Evolutionary conservation across 2,888 invertebrate genomes (phyloP).

Genomic region (Limenitis camilla): DNA sequence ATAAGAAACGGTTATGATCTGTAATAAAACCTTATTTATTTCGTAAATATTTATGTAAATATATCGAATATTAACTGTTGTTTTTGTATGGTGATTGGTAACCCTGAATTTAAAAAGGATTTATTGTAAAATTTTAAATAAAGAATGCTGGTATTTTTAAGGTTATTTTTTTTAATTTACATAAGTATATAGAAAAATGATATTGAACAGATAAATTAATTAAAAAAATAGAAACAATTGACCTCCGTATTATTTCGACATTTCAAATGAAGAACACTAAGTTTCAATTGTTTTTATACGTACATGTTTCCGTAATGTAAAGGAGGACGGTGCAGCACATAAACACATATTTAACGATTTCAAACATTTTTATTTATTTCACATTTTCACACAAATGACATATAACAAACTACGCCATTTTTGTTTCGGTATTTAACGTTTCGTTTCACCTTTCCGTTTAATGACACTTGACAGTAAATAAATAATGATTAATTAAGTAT

Average conservation of each 20-base stretch:
- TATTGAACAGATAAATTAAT: no score
- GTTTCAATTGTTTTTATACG: constrained; percentile 33
- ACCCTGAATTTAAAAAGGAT: no score
- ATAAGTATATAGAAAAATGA: no score
- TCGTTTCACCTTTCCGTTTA: neutral
- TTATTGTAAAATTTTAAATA: no score
- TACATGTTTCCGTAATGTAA: constrained; percentile 47
- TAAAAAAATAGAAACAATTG: no score
- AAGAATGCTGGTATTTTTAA: no score
- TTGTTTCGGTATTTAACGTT: constrained; percentile 37
- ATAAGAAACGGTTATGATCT: constrained; percentile 15
- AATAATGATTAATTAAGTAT: neutral
- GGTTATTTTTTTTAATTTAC: no score
- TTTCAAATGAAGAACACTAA: neutral
- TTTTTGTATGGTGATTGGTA: no score
- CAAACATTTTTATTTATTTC: constrained; percentile 66
- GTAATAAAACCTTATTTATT: constrained; percentile 4
- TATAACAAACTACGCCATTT: constrained; percentile 58
- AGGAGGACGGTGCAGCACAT: constrained; percentile 42
- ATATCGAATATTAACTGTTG: no score
- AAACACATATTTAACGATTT: constrained; percentile 41
- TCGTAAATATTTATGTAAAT: neutral
- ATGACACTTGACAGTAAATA: neutral
- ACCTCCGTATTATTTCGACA: neutral
- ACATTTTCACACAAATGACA: constrained; percentile 57